Percentiles rank a stretch among this genome's conserved stretches.
Evolutionary conservation across 2,797 vertebrate species (phyloP).

Genomic region (Hydrophis major): DNA sequence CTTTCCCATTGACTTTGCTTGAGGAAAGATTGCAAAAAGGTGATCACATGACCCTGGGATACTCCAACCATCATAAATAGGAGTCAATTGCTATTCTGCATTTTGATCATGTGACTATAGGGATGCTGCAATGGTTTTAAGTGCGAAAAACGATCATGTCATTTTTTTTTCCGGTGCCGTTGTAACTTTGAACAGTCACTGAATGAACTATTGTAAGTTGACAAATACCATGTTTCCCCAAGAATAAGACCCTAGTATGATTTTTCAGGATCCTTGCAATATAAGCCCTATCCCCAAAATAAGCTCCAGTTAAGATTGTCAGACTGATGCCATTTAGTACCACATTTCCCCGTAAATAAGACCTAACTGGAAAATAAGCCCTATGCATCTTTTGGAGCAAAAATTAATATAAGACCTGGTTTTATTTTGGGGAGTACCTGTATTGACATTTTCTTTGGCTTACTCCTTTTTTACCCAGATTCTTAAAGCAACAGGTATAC

Average conservation of each 20-base stretch:
- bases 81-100: not conserved
- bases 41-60: not conserved
- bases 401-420: too few species aligned
- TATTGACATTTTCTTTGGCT: not conserved
- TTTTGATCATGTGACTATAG: not conserved
- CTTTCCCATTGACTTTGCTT: not conserved
- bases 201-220: not conserved
- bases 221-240: not conserved
- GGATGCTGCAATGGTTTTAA: not conserved
- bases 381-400: too few species aligned
- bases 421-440: not conserved
- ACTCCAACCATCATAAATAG: not conserved
- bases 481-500: not conserved
- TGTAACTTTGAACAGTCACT: not conserved
- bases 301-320: too few species aligned
- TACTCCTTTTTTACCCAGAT: not conserved
- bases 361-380: too few species aligned
- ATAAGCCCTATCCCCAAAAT: too few species aligned
- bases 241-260: too few species aligned
- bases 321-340: too few species aligned
- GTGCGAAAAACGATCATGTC: not conserved
- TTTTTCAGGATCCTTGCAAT: too few species aligned
- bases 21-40: not conserved
- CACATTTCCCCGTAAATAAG: too few species aligned
- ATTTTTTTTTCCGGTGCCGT: not conserved